A percentile compares a stretch with the other conserved stretches of the same genome.
Evolutionary conservation across 2,797 vertebrate genomes (phyloP).

Genomic region (Glyptemys insculpta): DNA sequence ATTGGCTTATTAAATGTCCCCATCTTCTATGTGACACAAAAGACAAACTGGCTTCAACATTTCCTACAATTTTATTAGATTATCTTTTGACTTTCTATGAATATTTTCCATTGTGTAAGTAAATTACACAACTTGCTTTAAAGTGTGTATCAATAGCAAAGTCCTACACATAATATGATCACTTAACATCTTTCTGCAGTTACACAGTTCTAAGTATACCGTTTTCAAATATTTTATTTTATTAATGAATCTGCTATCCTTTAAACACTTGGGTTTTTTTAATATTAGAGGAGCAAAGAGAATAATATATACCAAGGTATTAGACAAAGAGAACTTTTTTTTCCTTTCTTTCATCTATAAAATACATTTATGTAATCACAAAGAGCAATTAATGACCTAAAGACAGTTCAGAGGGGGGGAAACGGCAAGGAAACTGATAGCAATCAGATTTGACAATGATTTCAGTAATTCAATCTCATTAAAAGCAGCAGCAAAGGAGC

Average conservation of each 20-base stretch:
- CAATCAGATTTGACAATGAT: constrained; percentile 66
- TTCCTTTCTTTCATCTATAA: constrained; percentile 76
- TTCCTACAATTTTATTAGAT: not conserved
- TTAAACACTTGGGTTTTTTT: constrained; percentile 32
- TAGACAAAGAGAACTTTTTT: constrained; percentile 69
- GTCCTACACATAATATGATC: not conserved
- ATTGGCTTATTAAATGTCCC: not conserved
- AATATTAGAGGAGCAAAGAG: constrained; percentile 30
- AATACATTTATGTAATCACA: constrained; percentile 79
- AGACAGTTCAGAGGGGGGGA: constrained; percentile 66
- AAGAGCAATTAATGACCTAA: constrained; percentile 75
- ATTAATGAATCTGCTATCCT: not conserved
- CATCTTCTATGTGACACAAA: not conserved
- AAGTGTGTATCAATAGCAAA: not conserved
- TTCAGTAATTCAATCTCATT: constrained; percentile 49
- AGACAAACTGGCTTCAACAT: not conserved
- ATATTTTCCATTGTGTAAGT: constrained; percentile 17
- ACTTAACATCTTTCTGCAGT: constrained; percentile 30
- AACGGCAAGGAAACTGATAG: constrained; percentile 64
- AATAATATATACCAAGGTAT: constrained; percentile 46
- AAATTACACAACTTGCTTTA: not conserved
- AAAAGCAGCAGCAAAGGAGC: constrained; percentile 39
- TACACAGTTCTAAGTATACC: constrained; percentile 27
- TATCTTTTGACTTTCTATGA: not conserved
- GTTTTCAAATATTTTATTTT: constrained; percentile 32